These are phyloP conservation scores for Centropristis striata DNA, from an alignment of 2,113 vertebrate genomes.

Conservation along the genomic window DNA sequence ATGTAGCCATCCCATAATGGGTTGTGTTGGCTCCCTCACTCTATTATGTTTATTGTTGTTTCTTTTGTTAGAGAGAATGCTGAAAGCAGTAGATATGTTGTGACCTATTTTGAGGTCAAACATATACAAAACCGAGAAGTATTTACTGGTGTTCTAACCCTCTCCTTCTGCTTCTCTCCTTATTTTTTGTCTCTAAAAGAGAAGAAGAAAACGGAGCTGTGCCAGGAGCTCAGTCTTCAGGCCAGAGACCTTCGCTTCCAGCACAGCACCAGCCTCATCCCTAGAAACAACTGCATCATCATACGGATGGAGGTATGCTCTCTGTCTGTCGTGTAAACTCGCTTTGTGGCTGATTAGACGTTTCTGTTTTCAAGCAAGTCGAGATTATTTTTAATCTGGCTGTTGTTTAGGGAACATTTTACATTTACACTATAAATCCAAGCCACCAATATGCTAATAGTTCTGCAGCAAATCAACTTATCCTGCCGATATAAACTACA, in stretches of 20 bases:
- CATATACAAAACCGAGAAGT: not conserved
- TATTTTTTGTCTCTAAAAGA: conserved; percentile 81
- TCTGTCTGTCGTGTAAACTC: not conserved
- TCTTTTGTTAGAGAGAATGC: no score
- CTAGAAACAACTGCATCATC: conserved; percentile 95
- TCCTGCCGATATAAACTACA: not conserved
- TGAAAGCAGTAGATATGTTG: not conserved
- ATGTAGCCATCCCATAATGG: not conserved
- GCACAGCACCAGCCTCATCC: conserved; percentile 91
- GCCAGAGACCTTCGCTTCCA: conserved; percentile 97
- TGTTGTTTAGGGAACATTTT: conserved; percentile 6
- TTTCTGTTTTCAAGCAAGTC: not conserved
- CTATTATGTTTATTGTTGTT: no score
- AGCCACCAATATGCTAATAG: not conserved
- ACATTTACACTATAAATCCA: no score
- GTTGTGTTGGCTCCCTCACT: no score
- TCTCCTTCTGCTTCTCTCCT: not conserved
- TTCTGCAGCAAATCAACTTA: not conserved
- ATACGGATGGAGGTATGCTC: conserved; percentile 93
- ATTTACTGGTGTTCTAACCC: not conserved
- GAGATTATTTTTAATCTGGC: accelerated
- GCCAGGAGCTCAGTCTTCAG: conserved; percentile 95
- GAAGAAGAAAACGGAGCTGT: conserved; percentile 96
- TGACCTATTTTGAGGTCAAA: not conserved
- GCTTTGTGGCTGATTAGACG: not conserved